Percentiles rank a stretch among this genome's conserved stretches.
Evolutionary conservation across 2,888 invertebrate genomes (phyloP).

Genomic region (Melanostoma mellinum): DNA sequence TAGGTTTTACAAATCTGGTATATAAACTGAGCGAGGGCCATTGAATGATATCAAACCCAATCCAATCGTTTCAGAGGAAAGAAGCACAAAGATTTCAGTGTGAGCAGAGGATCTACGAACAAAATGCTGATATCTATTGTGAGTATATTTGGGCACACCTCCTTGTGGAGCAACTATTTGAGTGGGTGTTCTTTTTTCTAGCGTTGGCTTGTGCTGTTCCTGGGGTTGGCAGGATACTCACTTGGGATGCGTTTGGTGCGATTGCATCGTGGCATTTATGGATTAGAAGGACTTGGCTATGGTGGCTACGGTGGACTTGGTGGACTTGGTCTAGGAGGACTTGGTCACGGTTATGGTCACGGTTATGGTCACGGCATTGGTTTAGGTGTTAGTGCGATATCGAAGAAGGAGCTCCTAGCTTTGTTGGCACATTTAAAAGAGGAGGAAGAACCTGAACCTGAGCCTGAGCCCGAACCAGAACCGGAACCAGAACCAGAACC

Average conservation of each 20-base stretch:
- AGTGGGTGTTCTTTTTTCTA: constrained; percentile 6
- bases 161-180: neutral
- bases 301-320: constrained; percentile 70
- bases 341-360: constrained; percentile 72
- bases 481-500: constrained; percentile 81
- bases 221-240: constrained; percentile 45
- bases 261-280: constrained; percentile 56
- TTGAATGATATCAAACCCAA: constrained; percentile 49
- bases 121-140: constrained; percentile 65
- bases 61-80: constrained; percentile 32
- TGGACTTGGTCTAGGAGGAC: constrained; percentile 41
- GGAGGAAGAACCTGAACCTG: constrained; percentile 77
- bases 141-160: constrained; percentile 14
- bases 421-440: constrained; percentile 78
- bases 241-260: constrained; percentile 58
- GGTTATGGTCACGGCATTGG: constrained; percentile 42
- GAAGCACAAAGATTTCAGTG: constrained; percentile 42
- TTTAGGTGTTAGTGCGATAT: constrained; percentile 75
- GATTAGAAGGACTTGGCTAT: constrained; percentile 36
- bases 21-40: constrained; percentile 46
- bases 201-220: constrained; percentile 57
- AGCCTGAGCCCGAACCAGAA: constrained; percentile 82
- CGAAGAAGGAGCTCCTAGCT: constrained; percentile 78
- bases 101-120: constrained; percentile 29
- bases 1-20: constrained; percentile 25